Conservation (phyloP, 2,113 vertebrate genomes). For the Eretmochelys imbricata region DNA sequence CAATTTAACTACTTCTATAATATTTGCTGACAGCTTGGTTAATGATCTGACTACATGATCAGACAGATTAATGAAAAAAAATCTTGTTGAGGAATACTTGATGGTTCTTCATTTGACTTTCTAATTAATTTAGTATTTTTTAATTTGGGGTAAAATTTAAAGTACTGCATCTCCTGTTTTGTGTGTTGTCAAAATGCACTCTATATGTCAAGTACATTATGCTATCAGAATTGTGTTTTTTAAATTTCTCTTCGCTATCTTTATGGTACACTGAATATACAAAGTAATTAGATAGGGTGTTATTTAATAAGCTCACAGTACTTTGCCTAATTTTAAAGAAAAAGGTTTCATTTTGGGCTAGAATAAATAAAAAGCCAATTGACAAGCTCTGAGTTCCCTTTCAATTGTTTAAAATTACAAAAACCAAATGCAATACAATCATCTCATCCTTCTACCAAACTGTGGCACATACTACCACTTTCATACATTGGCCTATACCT, state of each 20-base stretch:
- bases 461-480: neutral
- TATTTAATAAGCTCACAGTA: neutral
- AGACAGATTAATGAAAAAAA: constrained; percentile 58
- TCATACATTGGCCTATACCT: neutral
- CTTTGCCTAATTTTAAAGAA: neutral
- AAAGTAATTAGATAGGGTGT: neutral
- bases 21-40: constrained; percentile 42
- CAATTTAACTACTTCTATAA: constrained; percentile 50
- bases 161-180: constrained; percentile 8
- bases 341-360: neutral
- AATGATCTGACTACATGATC: constrained; percentile 32
- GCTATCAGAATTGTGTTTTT: neutral
- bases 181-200: neutral
- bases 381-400: neutral
- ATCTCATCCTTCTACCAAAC: neutral
- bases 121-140: constrained; percentile 52
- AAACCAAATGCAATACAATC: neutral
- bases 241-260: neutral
- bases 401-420: constrained; percentile 16
- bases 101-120: constrained; percentile 54
- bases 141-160: constrained; percentile 38
- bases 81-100: constrained; percentile 37
- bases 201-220: neutral
- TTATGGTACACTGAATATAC: neutral
- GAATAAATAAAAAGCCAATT: neutral